Base-by-base conservation (phyloP, 2,797 vertebrate species). In the Oryzias dopingdopingensis region DNA sequence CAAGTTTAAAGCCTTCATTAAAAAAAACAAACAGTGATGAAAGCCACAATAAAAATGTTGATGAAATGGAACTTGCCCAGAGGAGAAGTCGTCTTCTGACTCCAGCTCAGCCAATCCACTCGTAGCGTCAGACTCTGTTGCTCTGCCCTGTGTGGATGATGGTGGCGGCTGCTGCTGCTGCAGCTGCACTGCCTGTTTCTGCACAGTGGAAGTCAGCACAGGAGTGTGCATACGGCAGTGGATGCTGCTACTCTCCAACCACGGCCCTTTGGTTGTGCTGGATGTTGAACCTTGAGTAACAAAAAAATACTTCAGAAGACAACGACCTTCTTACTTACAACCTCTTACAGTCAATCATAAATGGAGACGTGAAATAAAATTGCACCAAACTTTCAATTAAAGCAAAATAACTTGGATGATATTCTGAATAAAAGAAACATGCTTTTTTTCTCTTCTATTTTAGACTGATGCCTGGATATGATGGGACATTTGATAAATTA, bases 151-250 rank as follows among this genome's bases (percentile, higher is more conserved):
- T 4, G 40, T 49, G 53, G 69, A 18, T 42, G 49, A 23, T 8
- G 4, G 42, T 3, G 29, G 26, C 26, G 5, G 26, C 26, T 12
- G 40, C 18, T 5, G 46, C 18, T 18, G 26, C 26, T 12, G 40
- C 18, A 5, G 46, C 32, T 54, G 70, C 26, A 32, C 8, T 0
- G 56, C 40, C 44, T 67, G 70, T 57, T 65, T 90, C 75, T 87
- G 68, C 6, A 67, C 41, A 0, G 94, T 95, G 56, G 94, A 95
- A 40, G 91, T 92, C 58, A 94, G 64, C 0, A 84, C 86, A 0
- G 94, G 94, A 6, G 89, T 91, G 52, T 79, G 67, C 37, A 85
- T 59, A 24, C n/a, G 52, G 56, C 82, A 77, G 12, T 43, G 67
- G 65, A 90, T 58, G 22, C 77, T 90, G 74, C 84, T 86, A 51